These are phyloP conservation scores for Anthonomus grandis DNA, from an alignment of 1,140 invertebrate species.

Conservation along the genomic window DNA sequence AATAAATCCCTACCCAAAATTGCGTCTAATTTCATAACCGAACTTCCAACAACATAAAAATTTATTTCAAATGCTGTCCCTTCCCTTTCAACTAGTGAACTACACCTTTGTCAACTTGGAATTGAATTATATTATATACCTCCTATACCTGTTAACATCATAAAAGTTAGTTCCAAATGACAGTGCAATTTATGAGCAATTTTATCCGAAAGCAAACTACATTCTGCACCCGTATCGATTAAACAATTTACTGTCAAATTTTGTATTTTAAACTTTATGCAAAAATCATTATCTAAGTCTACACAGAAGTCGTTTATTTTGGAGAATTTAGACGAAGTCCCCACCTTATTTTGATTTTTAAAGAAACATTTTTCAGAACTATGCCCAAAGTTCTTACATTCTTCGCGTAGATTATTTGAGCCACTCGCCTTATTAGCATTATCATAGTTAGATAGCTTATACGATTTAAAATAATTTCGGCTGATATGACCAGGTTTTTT, in stretches of 20 bases:
- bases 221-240: slow-evolving; percentile 13
- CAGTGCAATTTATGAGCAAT: slow-evolving; percentile 2
- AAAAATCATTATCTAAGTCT: slow-evolving; percentile 7
- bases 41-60: slow-evolving; percentile 1
- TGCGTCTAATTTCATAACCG: neutral
- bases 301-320: slow-evolving; percentile 10
- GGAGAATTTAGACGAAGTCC: neutral
- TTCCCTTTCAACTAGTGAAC: neutral
- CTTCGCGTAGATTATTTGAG: neutral
- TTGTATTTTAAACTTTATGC: slow-evolving; percentile 1
- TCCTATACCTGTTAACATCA: slow-evolving; percentile 3
- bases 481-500: neutral
- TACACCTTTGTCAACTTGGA: neutral
- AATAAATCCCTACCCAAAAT: slow-evolving; percentile 14
- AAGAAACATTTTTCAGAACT: neutral
- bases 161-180: slow-evolving; percentile 1
- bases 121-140: neutral
- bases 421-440: neutral
- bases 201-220: slow-evolving; percentile 2
- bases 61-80: neutral
- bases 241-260: slow-evolving; percentile 3
- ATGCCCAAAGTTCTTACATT: slow-evolving; percentile 7
- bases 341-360: neutral
- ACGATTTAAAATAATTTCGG: neutral
- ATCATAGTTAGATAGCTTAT: neutral